phyloP scores from a whole-genome alignment of 2,888 invertebrate genomes.

The Dioctria linearis region DNA sequence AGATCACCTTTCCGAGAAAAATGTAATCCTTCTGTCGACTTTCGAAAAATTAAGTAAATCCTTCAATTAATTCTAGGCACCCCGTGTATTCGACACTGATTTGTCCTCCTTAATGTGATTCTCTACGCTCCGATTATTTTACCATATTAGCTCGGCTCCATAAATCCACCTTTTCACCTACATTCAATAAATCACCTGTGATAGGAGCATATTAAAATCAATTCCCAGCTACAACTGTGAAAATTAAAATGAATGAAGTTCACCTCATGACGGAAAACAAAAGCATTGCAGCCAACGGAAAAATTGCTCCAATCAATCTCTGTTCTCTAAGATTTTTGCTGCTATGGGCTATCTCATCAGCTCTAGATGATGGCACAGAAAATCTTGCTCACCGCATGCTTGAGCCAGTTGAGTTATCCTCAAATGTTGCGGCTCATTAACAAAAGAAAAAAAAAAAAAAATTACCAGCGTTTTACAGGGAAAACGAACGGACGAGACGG shows the following conservation, averaged over 20 bases:
- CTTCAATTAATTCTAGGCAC: no score
- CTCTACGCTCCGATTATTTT: no score
- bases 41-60: no score
- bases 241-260: conserved; percentile 49
- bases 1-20: no score
- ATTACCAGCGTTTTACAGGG: not conserved
- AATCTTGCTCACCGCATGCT: not conserved
- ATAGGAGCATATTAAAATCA: conserved; percentile 48
- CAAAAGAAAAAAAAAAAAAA: conserved; percentile 20
- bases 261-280: conserved; percentile 47
- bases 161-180: not conserved
- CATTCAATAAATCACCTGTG: conserved; percentile 35
- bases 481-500: not conserved
- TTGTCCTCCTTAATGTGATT: no score
- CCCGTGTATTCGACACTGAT: no score
- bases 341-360: conserved; percentile 28
- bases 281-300: conserved; percentile 41
- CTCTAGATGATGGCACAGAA: conserved; percentile 19
- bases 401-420: not conserved
- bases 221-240: conserved; percentile 51
- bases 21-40: no score
- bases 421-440: conserved; percentile 54
- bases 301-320: conserved; percentile 52
- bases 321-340: conserved; percentile 8
- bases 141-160: not conserved